Base-by-base conservation (phyloP, 2,113 vertebrate genomes). In the Ammodramus savannarum region DNA sequence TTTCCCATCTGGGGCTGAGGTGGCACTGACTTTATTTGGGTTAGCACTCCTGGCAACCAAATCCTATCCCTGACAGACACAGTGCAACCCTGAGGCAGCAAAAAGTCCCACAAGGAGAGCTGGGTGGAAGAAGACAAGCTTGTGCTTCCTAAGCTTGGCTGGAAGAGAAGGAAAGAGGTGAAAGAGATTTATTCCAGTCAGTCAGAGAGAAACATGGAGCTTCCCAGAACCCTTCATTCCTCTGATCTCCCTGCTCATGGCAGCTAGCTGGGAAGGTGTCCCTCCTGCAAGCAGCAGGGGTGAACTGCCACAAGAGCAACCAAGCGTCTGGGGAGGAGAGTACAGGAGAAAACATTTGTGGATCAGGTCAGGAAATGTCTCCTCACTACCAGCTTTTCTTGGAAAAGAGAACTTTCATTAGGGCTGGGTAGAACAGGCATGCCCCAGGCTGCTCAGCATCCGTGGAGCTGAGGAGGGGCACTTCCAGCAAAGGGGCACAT, bases 401-500 rank as follows among this genome's bases (percentile, higher is more conserved):
- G 17, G 66, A 66, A 83, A 77, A 80, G 49, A 84, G 76, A 38
- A 43, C 68, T 86, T 90, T 31, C 1, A 2, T 51, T 58, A 69
- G 43, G 78, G 32, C 72, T 79, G 72, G 81, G 75, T 26, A 74
- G 41, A 76, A 34, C n/a, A 84, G 34, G 75, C 69, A 55, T 82
- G 81, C 62, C n/a, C 61, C 73, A 75, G 61, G 68, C 95, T 90
- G 82, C 78, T 83, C 63, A 80, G 66, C 87, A 79, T 17, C 80
- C 66, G 38, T 16, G 25, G 41, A 66, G 78, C 84, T 69, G 67
- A 85, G 71, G 71, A 89, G 69, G 29, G 85, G 65, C 3, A 3
- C 65, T 96, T 90, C 85, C 91, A 97, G 93, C 59, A 29, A 54
- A 85, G 86, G 85, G 83, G 52, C 65, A 75, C 76, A 90, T 89